These are phyloP conservation scores for Orussus abietinus DNA, from an alignment of 1,140 invertebrate genomes.

Conservation along the genomic window DNA sequence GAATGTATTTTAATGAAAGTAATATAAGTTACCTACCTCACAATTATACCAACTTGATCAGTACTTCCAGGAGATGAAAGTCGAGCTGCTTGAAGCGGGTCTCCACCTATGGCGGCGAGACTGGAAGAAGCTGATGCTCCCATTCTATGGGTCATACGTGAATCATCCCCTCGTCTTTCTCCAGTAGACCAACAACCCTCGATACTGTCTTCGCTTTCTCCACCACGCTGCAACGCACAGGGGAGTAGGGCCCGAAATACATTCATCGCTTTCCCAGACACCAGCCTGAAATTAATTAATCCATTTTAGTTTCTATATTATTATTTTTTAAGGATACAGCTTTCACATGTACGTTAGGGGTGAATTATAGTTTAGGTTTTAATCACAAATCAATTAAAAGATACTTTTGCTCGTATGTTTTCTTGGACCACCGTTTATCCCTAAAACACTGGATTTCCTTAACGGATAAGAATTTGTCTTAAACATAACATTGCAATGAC, in stretches of 20 bases:
- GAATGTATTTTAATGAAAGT: background rate
- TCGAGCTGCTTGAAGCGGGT: conserved; percentile 49
- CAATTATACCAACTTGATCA: conserved; percentile 47
- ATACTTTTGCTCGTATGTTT: no score
- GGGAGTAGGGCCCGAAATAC: conserved; percentile 58
- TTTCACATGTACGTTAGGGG: background rate
- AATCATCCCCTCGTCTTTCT: conserved; percentile 50
- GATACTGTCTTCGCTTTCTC: conserved; percentile 51
- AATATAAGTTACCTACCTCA: conserved; percentile 33
- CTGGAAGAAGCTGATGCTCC: conserved; percentile 52
- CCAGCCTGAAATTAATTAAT: conserved; percentile 43
- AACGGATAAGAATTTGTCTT: background rate
- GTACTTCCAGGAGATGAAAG: conserved; percentile 45
- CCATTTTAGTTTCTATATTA: conserved; percentile 2
- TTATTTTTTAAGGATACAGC: conserved; percentile 6
- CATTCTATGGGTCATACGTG: conserved; percentile 53
- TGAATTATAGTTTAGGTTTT: conserved; percentile 1
- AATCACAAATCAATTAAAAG: background rate
- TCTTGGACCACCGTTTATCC: background rate
- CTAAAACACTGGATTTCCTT: background rate
- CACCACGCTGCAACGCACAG: conserved; percentile 59
- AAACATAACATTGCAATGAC: no score
- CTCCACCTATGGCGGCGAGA: conserved; percentile 47
- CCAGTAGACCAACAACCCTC: conserved; percentile 53
- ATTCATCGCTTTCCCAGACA: conserved; percentile 61